A percentile compares a stretch with the other conserved stretches of the same genome.
Conservation (phyloP, 2,797 vertebrate species). For the Lutjanus campechanus region DNA sequence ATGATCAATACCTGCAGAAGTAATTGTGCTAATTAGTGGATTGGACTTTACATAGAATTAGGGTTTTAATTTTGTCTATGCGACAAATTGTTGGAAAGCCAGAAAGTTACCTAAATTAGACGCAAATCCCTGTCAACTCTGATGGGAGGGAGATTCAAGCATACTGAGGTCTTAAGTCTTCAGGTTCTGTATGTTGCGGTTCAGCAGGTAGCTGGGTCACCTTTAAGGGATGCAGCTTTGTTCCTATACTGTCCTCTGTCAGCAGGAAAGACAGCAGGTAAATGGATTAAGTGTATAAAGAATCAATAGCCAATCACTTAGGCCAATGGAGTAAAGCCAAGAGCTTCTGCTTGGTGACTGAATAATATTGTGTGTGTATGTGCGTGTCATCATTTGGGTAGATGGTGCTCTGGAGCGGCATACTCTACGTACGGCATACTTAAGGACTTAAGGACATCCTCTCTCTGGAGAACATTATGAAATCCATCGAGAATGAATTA, state of each 20-base stretch:
- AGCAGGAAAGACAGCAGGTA: constrained; percentile 71
- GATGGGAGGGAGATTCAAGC: too few relatives aligned
- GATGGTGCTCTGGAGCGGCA: constrained; percentile 38
- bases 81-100: too few relatives aligned
- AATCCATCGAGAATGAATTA: constrained; percentile 76
- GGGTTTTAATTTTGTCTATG: too few relatives aligned
- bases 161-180: background rate
- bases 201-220: constrained; percentile 73
- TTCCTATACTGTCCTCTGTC: constrained; percentile 58
- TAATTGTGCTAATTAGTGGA: too few relatives aligned
- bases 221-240: constrained; percentile 60
- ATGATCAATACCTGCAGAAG: background rate
- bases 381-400: constrained; percentile 37
- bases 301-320: constrained; percentile 89
- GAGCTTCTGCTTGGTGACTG: constrained; percentile 40
- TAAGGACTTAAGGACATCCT: constrained; percentile 67
- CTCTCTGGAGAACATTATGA: constrained; percentile 60
- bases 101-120: too few relatives aligned
- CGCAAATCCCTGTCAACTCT: too few relatives aligned
- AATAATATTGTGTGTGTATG: constrained; percentile 44
- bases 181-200: background rate
- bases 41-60: too few relatives aligned
- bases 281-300: constrained; percentile 82
- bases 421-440: constrained; percentile 13
- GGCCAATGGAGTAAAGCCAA: constrained; percentile 69